Base-by-base conservation (phyloP, 2,113 vertebrate genomes). In the Dasyornis broadbenti region DNA sequence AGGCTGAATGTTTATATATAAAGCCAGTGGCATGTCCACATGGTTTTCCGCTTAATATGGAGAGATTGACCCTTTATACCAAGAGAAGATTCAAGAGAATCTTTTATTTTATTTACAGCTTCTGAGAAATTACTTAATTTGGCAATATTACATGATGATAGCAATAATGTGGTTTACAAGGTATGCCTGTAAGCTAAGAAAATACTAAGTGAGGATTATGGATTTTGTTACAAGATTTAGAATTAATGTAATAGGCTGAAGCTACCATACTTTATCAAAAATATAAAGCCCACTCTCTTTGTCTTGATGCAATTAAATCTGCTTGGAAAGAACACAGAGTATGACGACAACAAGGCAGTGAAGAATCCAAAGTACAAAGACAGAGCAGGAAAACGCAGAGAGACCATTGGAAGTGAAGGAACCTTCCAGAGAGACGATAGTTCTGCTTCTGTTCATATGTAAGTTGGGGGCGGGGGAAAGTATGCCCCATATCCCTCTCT, bases 351-450 rank as follows among this genome's bases (percentile, higher is more conserved):
- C 86, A 98, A 99, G 97, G 94, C 97, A 27, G 37, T 99, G 79
- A 99, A 97, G 92, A 99, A 99, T 97, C 97, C 98, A n/a, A 98
- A 97, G 82, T 99, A 99, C 89, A 99, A 98, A 97, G 99, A 99
- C 35, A 97, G 99, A 97, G 99, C 99, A 39, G 98, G 98, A 92
- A 99, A 98, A 90, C 98, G 99, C 17, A 98, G 99, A 23, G 98
- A 99, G 90, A 98, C 98, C 1, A 92, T 99, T 93, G 99, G 99
- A 85, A 99, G 99, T 49, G 99, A 99, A 95, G 98, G 99, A 15
- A 98, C 96, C 42, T 99, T 99, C 95, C 98, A 99, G 47, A 98
- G 98, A 96, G 99, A 99, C 47, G 99, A 99, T 23, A 98, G 98
- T 23, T 98, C 99, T 11, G 98, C 99, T 68, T 99, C 99, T 81